phyloP scores from a whole-genome alignment of 2,113 vertebrate genomes.

The Apistogramma diplotaenia region DNA sequence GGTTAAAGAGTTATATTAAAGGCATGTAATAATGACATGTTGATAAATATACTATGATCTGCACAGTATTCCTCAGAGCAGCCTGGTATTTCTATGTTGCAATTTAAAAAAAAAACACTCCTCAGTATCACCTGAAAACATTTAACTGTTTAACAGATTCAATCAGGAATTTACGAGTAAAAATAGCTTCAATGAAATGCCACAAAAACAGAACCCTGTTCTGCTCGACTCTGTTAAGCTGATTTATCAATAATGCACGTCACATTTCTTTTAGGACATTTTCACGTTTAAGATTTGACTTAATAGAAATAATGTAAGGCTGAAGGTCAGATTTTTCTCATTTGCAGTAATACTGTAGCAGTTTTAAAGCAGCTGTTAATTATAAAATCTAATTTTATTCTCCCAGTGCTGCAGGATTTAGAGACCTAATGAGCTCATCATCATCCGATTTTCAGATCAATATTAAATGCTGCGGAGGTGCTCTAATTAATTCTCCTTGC shows the following conservation, averaged over 20 bases:
- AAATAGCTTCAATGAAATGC: neutral
- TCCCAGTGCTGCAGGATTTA: neutral
- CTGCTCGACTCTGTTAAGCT: neutral
- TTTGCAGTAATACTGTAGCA: neutral
- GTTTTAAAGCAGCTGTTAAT: neutral
- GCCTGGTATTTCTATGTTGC: neutral
- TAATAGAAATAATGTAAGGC: neutral
- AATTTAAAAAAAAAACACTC: neutral
- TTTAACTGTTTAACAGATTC: neutral
- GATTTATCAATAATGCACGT: neutral
- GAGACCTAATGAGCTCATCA: neutral
- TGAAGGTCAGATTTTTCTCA: neutral
- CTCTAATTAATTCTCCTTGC: neutral
- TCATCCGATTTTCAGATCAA: constrained; percentile 15
- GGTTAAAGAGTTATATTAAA: neutral
- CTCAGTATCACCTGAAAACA: neutral
- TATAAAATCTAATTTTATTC: neutral
- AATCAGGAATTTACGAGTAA: neutral
- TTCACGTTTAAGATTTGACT: neutral
- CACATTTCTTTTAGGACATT: neutral
- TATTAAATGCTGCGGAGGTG: neutral
- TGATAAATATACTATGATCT: neutral
- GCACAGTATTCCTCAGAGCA: neutral
- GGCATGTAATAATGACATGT: neutral
- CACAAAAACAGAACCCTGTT: neutral